These are phyloP conservation scores for Pterostichus niger DNA, from an alignment of 2,888 invertebrate genomes.

Conservation along the genomic window DNA sequence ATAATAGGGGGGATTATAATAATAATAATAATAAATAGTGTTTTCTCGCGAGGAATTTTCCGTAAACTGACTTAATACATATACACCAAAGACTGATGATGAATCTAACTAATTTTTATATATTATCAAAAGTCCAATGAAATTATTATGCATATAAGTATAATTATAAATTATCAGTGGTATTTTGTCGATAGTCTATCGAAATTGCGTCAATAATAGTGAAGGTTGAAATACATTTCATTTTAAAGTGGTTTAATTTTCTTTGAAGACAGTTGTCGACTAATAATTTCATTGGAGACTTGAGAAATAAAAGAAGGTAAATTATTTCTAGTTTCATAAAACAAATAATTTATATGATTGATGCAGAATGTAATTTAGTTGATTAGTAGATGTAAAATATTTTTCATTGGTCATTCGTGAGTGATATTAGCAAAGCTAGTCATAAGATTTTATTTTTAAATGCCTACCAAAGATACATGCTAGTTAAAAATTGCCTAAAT, in stretches of 20 bases:
- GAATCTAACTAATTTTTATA: constrained; percentile 24
- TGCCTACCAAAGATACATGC: constrained; percentile 75
- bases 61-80: constrained; percentile 40
- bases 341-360: constrained; percentile 15
- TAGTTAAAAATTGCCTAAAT: constrained; percentile 69
- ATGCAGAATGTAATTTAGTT: constrained; percentile 41
- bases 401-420: constrained; percentile 69
- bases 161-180: neutral
- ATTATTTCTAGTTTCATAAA: constrained; percentile 20
- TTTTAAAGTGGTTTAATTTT: neutral
- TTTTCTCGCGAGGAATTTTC: neutral
- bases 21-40: neutral
- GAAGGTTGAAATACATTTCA: neutral
- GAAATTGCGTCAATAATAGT: neutral
- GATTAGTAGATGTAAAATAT: constrained; percentile 7
- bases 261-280: neutral
- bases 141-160: constrained; percentile 41
- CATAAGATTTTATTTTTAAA: constrained; percentile 71
- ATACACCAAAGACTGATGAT: constrained; percentile 65
- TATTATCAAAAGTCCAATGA: constrained; percentile 49
- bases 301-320: constrained; percentile 13
- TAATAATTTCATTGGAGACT: constrained; percentile 15
- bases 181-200: neutral
- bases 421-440: constrained; percentile 75
- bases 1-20: no score